Base-by-base conservation (phyloP, 2,113 vertebrate species). In the Cisticola juncidis region DNA sequence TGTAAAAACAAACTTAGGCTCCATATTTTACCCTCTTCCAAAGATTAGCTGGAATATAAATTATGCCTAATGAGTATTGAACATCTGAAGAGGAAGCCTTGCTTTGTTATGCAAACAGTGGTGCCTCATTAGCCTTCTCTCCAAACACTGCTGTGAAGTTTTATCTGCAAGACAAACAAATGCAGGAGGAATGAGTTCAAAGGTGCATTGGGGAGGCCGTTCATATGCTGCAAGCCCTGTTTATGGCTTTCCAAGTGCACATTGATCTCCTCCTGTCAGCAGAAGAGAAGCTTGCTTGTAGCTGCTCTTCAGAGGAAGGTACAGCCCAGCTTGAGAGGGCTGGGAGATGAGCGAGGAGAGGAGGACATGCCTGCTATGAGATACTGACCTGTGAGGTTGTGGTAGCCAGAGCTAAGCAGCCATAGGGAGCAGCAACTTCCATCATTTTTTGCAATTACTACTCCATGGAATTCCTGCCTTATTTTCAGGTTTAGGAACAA, bases 161-260 rank as follows among this genome's bases (percentile, higher is more conserved):
- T 97, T 97, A 97, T 98, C 97, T 97, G 83, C 44, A 97, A 97
- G 93, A 95, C 97, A 98, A 98, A 97, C 95, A 98, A 97, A 97
- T 95, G 56, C 53, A 82, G 80, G 66, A 65, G 91, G 94, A 87
- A 93, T 74, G 93, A 90, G 87, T 96, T 96, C 93, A 74, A 85
- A 95, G 90, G 94, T 93, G 69, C 83, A 80, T 9, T 2, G 12
- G 53, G 69, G 92, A 84, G 79, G 64, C 45, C 47, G 12, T 44
- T 90, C 89, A 53, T 90, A 84, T 50, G 70, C 85, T 92, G 33
- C 36, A 81, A 91, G 71, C 69, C 33, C 48, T 29, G 54, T 74
- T 3, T 6, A 57, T 42, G 80, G 66, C 81, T 92, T 74, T 94
- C 95, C 88, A 95, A 97, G 82, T 9, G 66, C 69, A 94, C 84